Conservation (phyloP, 2,888 invertebrate species). For the Drosophila emarginata region DNA sequence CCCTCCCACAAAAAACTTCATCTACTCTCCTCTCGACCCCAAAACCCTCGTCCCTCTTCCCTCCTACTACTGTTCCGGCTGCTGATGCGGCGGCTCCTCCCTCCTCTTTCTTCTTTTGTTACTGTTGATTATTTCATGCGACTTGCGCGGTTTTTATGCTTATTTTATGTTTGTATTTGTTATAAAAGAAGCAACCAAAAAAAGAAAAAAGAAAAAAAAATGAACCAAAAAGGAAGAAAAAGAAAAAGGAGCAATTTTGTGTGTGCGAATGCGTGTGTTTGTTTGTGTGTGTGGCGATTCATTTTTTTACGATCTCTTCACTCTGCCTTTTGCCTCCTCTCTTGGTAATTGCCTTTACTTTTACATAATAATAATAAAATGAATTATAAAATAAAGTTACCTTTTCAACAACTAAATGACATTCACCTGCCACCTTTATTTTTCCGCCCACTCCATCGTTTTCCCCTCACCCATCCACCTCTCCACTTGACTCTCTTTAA, state of each 20-base stretch:
- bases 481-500: slow-evolving; percentile 41
- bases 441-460: not conserved
- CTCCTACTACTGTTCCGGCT: slow-evolving; percentile 5
- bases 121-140: slow-evolving; percentile 75
- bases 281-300: slow-evolving; percentile 15
- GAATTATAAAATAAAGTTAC: slow-evolving; percentile 77
- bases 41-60: not conserved
- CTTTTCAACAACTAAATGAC: slow-evolving; percentile 70
- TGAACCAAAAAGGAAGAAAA: slow-evolving; percentile 22
- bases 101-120: slow-evolving; percentile 47
- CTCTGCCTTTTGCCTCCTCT: slow-evolving; percentile 29
- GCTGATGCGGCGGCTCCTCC: not conserved
- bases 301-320: slow-evolving; percentile 23
- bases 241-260: slow-evolving; percentile 21
- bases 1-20: not conserved
- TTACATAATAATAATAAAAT: slow-evolving; percentile 76
- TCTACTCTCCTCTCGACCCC: slow-evolving; percentile 3
- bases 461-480: slow-evolving; percentile 1
- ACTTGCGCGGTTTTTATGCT: slow-evolving; percentile 70
- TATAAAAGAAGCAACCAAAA: slow-evolving; percentile 48
- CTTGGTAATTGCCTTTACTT: slow-evolving; percentile 64
- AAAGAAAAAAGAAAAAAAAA: slow-evolving; percentile 14
- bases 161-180: slow-evolving; percentile 74
- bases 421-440: slow-evolving; percentile 19
- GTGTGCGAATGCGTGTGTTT: not conserved